A percentile compares a stretch with the other conserved stretches of the same genome.
Conservation (phyloP, 2,797 vertebrate species). For the Premnoplex brunnescens region DNA sequence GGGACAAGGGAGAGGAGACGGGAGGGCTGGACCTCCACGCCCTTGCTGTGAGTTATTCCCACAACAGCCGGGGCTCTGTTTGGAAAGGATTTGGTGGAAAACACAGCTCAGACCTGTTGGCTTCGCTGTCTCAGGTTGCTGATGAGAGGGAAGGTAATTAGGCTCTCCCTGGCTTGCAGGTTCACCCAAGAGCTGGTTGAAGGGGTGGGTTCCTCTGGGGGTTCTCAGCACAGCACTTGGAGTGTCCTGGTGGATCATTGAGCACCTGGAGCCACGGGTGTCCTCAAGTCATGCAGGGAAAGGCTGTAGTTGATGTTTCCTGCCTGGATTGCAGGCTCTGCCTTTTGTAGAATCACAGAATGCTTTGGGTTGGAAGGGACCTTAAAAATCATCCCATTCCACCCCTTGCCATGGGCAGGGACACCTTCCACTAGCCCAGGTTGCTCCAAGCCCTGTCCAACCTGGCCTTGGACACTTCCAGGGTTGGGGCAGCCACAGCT, state of each 20-base stretch:
- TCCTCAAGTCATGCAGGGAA: not conserved
- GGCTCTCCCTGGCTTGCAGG: not conserved
- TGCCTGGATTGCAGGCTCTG: not conserved
- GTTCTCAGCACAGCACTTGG: not conserved
- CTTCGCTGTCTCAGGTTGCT: not conserved
- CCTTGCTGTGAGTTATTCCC: not conserved
- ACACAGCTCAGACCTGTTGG: not conserved
- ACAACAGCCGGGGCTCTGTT: accelerated
- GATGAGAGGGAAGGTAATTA: not conserved
- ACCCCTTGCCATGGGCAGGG: not conserved
- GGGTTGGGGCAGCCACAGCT: not conserved
- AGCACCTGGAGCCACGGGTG: not conserved
- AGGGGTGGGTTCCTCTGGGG: not conserved
- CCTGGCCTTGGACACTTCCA: accelerated
- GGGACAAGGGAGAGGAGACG: accelerated
- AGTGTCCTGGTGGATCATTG: accelerated
- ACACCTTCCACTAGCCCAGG: accelerated
- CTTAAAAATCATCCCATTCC: accelerated
- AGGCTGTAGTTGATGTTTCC: not conserved
- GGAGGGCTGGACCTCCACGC: not conserved
- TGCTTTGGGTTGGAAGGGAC: not conserved
- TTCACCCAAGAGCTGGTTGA: not conserved
- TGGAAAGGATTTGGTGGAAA: not conserved
- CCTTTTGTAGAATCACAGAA: not conserved
- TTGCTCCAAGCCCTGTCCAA: accelerated